A percentile compares a stretch with the other conserved stretches of the same genome.
phyloP scores from a whole-genome alignment of 2,113 vertebrate genomes.

The Ochotona curzoniae region DNA sequence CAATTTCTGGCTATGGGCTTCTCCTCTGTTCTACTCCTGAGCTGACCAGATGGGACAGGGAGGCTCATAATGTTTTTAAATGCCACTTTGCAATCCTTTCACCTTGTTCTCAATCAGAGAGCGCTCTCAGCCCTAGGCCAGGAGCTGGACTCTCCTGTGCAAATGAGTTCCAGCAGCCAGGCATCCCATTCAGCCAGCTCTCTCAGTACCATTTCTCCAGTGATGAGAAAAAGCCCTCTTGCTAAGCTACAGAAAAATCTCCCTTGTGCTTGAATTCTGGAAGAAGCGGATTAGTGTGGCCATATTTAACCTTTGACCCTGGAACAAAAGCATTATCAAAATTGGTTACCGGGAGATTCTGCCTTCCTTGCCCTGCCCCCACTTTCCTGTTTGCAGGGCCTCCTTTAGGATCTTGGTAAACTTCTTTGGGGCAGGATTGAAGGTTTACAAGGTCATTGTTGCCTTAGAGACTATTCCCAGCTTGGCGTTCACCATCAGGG shows the following conservation, averaged over 20 bases:
- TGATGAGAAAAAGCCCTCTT: conserved; percentile 84
- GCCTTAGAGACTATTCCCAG: neutral
- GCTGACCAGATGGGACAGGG: neutral
- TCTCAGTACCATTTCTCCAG: conserved; percentile 90
- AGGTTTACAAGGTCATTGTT: conserved; percentile 55
- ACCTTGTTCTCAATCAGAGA: conserved; percentile 17
- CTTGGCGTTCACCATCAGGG: neutral
- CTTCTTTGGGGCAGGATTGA: conserved; percentile 40
- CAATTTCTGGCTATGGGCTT: neutral
- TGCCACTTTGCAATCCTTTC: conserved; percentile 54
- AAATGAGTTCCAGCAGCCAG: neutral
- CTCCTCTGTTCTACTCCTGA: conserved; percentile 5
- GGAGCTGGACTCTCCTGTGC: neutral
- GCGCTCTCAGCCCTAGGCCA: neutral
- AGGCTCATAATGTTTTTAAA: conserved; percentile 37
- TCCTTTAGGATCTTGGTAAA: conserved; percentile 75
- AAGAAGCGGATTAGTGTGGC: conserved; percentile 94
- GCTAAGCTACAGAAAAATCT: conserved; percentile 89
- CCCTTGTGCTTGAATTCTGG: conserved; percentile 93
- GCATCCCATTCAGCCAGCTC: conserved; percentile 87
- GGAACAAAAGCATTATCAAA: conserved; percentile 94
- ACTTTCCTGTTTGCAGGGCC: conserved; percentile 81
- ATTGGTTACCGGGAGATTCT: conserved; percentile 92
- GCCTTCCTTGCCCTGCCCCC: conserved; percentile 21
- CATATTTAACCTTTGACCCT: conserved; percentile 96